Conservation (phyloP, 2,888 invertebrate species). For the Pediacus dermestoides region DNA sequence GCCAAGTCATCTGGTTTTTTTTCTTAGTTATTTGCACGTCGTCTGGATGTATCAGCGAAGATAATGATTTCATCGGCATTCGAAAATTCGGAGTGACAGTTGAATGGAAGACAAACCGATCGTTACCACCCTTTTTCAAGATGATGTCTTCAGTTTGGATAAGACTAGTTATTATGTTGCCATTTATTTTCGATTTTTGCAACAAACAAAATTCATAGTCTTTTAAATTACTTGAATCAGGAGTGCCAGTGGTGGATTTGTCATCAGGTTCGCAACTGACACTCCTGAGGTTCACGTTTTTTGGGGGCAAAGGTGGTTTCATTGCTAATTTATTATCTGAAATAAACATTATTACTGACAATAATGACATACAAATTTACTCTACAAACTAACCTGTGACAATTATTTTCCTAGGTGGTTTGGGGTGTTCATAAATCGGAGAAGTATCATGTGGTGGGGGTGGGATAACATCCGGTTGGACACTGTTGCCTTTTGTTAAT, state of each 20-base stretch:
- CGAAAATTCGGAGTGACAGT: slow-evolving; percentile 7
- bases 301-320: slow-evolving; percentile 54
- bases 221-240: slow-evolving; percentile 20
- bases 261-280: slow-evolving; percentile 40
- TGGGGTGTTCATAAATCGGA: slow-evolving; percentile 60
- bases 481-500: slow-evolving; percentile 41
- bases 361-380: slow-evolving; percentile 2
- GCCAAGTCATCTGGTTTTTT: slow-evolving; percentile 37
- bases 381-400: slow-evolving; percentile 18
- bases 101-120: slow-evolving; percentile 40
- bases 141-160: slow-evolving; percentile 30
- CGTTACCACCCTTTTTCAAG: slow-evolving; percentile 38
- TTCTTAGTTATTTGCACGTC: slow-evolving; percentile 36
- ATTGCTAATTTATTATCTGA: slow-evolving; percentile 35
- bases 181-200: slow-evolving; percentile 30
- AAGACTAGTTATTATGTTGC: slow-evolving; percentile 26
- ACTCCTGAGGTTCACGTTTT: slow-evolving; percentile 68
- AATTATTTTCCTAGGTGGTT: slow-evolving; percentile 56
- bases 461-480: slow-evolving; percentile 56
- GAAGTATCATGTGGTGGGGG: slow-evolving; percentile 56
- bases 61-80: slow-evolving; percentile 19
- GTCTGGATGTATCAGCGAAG: slow-evolving; percentile 14
- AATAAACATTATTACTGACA: too few species aligned
- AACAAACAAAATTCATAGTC: slow-evolving; percentile 27
- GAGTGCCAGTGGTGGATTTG: slow-evolving; percentile 25